Evolutionary conservation across 2,113 vertebrate species (phyloP), one percentile per base, ranked within the genome.

Genomic region (Dipodomys spectabilis): DNA sequence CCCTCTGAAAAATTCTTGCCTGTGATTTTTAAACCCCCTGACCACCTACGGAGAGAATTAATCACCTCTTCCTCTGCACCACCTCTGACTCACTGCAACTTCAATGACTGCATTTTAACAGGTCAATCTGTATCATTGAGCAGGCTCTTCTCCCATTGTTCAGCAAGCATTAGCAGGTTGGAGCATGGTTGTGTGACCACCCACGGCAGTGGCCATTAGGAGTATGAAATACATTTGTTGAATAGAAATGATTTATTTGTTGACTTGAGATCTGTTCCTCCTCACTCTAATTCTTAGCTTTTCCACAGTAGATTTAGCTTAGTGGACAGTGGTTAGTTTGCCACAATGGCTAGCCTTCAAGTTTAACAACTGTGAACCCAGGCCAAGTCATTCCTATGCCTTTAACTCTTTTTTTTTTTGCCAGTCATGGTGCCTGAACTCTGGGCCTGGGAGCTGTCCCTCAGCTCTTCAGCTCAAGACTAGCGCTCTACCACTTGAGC

Each of bases 211-310:
- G 28, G 53, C 35, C 19, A 19, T 28, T 20, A 78, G 45, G 11
- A 12, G 75, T 20, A 6, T 12, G 4, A 32, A 75, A 6, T 6
- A 7, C 75, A 27, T 62, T 2, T 84, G 13, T 49, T 10, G 32
- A 30, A 68, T 45, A 62, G 53, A 75, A 89, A 49, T 71, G 79
- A 18, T 60, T n/a, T 79, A 86, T 23, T 23, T 32, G 60, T 62
- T 75, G 62, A 79, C 49, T 71, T 92, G n/a, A 92, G 79, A 57
- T 57, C 15, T 57, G 53, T 57, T 57, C 53, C 19, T 57, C 53
- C 15, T 57, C 53, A 11, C 27, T n/a, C 0, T 11, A 60, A 44
- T 67, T 64, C 7, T 65, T 94, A 20, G 12, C 22, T 69, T 81
- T 44, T 45, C 35, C 2, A 22, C 25, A 62, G 57, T 12, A 28